phyloP scores from a whole-genome alignment of 2,888 invertebrate genomes.

The Pyrocoelia pectoralis region DNA sequence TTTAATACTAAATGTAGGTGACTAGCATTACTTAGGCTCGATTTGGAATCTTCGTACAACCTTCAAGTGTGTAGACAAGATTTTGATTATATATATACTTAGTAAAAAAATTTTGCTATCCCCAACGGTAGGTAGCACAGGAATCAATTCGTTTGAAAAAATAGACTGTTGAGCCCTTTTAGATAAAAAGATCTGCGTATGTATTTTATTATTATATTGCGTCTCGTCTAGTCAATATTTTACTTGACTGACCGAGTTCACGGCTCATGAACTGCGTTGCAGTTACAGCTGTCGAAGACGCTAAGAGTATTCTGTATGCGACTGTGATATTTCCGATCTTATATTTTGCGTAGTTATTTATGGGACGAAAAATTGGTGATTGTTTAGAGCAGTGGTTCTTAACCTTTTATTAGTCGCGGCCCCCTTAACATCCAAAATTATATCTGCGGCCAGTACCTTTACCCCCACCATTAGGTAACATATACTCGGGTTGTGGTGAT shows the following conservation, averaged over 20 bases:
- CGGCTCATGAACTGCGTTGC: conserved; percentile 50
- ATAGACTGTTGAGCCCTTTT: conserved; percentile 21
- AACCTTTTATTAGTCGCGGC: too few species aligned
- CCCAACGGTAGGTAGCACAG: conserved; percentile 35
- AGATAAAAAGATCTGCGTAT: conserved; percentile 13
- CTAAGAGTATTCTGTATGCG: conserved; percentile 59
- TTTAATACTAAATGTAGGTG: conserved; percentile 43
- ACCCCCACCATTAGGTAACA: too few species aligned
- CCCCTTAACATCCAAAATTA: too few species aligned
- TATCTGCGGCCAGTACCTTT: too few species aligned
- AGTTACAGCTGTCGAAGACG: conserved; percentile 59
- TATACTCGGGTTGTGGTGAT: too few species aligned
- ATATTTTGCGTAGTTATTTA: conserved; percentile 50
- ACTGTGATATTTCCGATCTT: conserved; percentile 60
- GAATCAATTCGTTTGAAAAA: conserved; percentile 9
- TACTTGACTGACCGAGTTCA: conserved; percentile 35
- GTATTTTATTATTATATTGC: conserved; percentile 24
- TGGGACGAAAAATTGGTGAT: conserved; percentile 47
- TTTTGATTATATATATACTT: conserved; percentile 31
- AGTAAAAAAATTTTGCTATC: conserved; percentile 39
- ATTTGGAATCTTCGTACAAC: conserved; percentile 38
- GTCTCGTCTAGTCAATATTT: conserved; percentile 35
- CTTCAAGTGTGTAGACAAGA: conserved; percentile 36
- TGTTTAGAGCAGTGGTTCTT: too few species aligned
- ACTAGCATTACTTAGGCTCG: conserved; percentile 42